Percentiles rank a stretch among this genome's conserved stretches.
phyloP scores from a whole-genome alignment of 2,888 invertebrate species.

The Pinctada fucata region DNA sequence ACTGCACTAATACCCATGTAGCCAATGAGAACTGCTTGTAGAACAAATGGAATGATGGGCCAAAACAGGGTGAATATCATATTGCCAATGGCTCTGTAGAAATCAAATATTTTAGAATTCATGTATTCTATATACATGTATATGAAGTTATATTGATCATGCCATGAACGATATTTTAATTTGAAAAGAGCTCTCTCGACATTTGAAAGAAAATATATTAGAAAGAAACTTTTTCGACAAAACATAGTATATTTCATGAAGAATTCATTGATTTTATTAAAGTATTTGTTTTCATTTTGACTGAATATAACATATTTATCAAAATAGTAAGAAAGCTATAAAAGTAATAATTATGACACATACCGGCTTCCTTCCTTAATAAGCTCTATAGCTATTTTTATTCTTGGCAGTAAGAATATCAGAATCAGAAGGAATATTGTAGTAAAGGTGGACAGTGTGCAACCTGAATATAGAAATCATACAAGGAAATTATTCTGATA shows the following conservation, averaged over 20 bases:
- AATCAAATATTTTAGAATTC: too few relatives aligned
- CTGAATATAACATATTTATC: too few relatives aligned
- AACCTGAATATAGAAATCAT: constrained; percentile 75
- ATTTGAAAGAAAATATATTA: too few relatives aligned
- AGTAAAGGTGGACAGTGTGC: constrained; percentile 83
- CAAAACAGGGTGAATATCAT: constrained; percentile 92
- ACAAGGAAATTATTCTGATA: too few relatives aligned
- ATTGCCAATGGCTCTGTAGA: constrained; percentile 88
- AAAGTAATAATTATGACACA: not conserved
- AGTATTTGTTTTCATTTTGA: too few relatives aligned
- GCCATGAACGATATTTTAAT: not conserved
- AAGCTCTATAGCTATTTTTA: constrained; percentile 91
- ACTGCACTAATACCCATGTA: constrained; percentile 86
- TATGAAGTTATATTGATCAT: not conserved
- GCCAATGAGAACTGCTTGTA: constrained; percentile 86
- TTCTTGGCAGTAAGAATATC: constrained; percentile 88
- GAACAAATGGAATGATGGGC: constrained; percentile 92
- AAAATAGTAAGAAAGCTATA: too few relatives aligned
- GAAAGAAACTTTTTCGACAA: too few relatives aligned
- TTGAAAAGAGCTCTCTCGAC: not conserved
- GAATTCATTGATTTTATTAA: too few relatives aligned
- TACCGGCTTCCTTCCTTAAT: constrained; percentile 89
- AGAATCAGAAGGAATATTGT: constrained; percentile 82
- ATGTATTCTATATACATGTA: too few relatives aligned
- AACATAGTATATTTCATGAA: too few relatives aligned